These are phyloP conservation scores for Panagrolaimus sp. DNA, from an alignment of 1,140 invertebrate species.

Conservation along the genomic window DNA sequence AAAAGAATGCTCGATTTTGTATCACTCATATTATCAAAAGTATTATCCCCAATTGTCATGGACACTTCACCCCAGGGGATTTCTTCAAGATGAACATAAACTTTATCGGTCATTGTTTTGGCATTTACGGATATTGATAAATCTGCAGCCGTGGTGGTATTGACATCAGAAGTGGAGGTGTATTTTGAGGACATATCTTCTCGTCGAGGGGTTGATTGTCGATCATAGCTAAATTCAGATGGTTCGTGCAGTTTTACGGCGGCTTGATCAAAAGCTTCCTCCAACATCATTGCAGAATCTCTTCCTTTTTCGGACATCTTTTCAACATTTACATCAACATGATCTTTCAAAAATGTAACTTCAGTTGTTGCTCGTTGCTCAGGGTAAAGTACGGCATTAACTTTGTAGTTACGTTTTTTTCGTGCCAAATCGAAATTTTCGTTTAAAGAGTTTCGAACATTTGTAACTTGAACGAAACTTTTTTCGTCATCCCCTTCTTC, in stretches of 20 bases:
- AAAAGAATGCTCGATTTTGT: slow-evolving; percentile 25
- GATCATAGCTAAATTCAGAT: background rate
- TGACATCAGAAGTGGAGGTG: background rate
- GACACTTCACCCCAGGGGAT: slow-evolving; percentile 54
- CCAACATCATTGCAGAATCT: slow-evolving; percentile 38
- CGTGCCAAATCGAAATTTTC: slow-evolving; percentile 34
- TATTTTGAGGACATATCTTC: background rate
- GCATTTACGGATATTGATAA: slow-evolving; percentile 53
- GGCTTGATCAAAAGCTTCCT: slow-evolving; percentile 37
- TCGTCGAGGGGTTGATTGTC: background rate
- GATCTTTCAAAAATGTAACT: slow-evolving; percentile 28
- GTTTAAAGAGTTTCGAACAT: slow-evolving; percentile 22
- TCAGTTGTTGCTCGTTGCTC: slow-evolving; percentile 24
- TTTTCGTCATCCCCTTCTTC: slow-evolving; percentile 29
- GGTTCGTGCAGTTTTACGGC: slow-evolving; percentile 16
- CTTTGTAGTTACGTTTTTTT: slow-evolving; percentile 31
- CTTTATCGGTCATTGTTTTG: slow-evolving; percentile 44
- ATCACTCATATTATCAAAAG: background rate
- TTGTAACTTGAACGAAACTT: slow-evolving; percentile 18
- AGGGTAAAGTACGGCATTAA: slow-evolving; percentile 48
- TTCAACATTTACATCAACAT: slow-evolving; percentile 46
- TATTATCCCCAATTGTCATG: slow-evolving; percentile 31
- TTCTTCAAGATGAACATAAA: slow-evolving; percentile 49
- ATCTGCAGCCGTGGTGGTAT: slow-evolving; percentile 22
- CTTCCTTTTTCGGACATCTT: slow-evolving; percentile 38